A percentile compares a stretch with the other conserved stretches of the same genome.
Conservation (phyloP, 2,888 invertebrate species). For the Metopia argyrocephala region DNA sequence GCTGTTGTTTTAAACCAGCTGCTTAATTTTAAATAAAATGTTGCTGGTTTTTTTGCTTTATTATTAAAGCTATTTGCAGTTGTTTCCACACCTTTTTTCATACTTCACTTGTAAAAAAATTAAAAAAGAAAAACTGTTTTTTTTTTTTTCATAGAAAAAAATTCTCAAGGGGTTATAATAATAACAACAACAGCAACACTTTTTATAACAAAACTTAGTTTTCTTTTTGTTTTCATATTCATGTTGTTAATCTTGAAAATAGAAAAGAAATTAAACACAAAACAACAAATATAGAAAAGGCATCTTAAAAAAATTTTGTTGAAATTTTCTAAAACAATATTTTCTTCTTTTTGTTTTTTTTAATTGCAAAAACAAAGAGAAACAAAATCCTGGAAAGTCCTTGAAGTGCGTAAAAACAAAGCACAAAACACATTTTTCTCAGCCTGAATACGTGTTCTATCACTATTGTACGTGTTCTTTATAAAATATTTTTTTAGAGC, state of each 20-base stretch:
- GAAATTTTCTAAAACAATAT: neutral
- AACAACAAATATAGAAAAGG: too few relatives aligned
- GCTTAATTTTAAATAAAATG: constrained; percentile 54
- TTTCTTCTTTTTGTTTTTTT: neutral
- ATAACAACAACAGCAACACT: constrained; percentile 63
- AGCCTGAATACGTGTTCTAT: neutral
- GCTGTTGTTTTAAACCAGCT: constrained; percentile 53
- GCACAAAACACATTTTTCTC: neutral
- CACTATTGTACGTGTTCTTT: neutral
- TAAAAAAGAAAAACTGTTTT: neutral
- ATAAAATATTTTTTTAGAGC: neutral
- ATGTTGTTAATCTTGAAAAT: too few relatives aligned
- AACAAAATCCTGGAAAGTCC: neutral
- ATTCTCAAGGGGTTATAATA: constrained; percentile 58
- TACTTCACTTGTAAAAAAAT: constrained; percentile 28
- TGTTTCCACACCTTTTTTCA: constrained; percentile 66
- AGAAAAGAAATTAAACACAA: too few relatives aligned
- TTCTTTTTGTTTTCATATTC: constrained; percentile 5
- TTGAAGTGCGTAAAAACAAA: neutral
- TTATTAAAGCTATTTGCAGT: constrained; percentile 38
- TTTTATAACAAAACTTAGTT: constrained; percentile 49
- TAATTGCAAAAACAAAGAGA: too few relatives aligned
- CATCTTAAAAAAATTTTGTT: neutral
- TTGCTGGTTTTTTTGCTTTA: too few relatives aligned
- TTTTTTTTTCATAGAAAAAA: constrained; percentile 54